A percentile compares a stretch with the other conserved stretches of the same genome.
Conservation (phyloP, 2,797 vertebrate genomes). For the Atherinosoma microstoma region DNA sequence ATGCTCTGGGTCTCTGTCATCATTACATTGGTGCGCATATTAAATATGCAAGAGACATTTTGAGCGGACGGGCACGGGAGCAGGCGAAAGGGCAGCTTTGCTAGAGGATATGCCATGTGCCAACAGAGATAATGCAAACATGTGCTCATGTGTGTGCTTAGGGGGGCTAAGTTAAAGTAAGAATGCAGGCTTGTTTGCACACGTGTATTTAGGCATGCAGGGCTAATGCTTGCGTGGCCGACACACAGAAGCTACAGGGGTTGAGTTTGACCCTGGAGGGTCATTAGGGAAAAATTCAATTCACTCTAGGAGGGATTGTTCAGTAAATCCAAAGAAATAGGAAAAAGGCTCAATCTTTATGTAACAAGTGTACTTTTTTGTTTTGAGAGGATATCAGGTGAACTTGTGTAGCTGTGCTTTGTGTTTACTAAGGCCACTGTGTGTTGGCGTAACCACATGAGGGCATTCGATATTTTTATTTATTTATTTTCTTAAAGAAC, state of each 20-base stretch:
- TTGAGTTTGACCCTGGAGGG: constrained; percentile 2
- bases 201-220: neutral
- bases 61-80: constrained; percentile 45
- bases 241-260: neutral
- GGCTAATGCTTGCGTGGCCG: neutral
- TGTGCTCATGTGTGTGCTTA: constrained; percentile 10
- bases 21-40: constrained; percentile 63
- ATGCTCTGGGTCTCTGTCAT: constrained; percentile 58
- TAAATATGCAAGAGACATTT: constrained; percentile 81
- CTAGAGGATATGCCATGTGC: constrained; percentile 44
- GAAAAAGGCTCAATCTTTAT: neutral
- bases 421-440: constrained; percentile 2
- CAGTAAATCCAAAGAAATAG: neutral
- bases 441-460: constrained; percentile 26
- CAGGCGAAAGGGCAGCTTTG: constrained; percentile 68
- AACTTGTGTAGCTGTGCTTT: constrained; percentile 9
- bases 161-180: constrained; percentile 6
- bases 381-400: neutral
- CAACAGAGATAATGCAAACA: constrained; percentile 38
- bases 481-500: constrained; percentile 5
- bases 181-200: neutral
- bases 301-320: neutral
- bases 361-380: constrained; percentile 7
- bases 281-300: neutral
- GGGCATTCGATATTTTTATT: neutral